Percentiles rank a stretch among this genome's conserved stretches.
Evolutionary conservation across 2,113 vertebrate genomes (phyloP).

Genomic region (Macroglossus sobrinus): DNA sequence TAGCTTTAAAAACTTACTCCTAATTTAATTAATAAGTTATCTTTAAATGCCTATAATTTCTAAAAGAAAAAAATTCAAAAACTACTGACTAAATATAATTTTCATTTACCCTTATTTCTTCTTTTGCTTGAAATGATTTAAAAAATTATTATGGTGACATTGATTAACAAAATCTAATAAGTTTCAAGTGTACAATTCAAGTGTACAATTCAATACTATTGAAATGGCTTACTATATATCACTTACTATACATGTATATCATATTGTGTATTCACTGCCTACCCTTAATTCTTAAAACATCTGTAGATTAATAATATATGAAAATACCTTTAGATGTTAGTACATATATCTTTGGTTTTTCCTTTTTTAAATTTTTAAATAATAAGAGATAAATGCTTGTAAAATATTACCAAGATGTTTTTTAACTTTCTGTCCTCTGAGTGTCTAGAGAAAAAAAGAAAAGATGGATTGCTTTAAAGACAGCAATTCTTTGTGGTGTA

Average conservation of each 20-base stretch:
- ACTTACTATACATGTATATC: too few species aligned
- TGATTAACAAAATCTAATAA: too few species aligned
- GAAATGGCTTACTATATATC: too few species aligned
- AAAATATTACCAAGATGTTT: neutral
- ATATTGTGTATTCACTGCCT: too few species aligned
- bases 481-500: neutral
- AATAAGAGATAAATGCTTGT: neutral
- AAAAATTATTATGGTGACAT: too few species aligned
- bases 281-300: neutral
- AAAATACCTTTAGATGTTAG: neutral
- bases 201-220: too few species aligned
- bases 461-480: neutral
- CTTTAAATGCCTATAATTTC: neutral
- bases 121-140: too few species aligned
- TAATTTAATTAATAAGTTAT: neutral
- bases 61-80: neutral
- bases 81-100: neutral
- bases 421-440: slow-evolving; percentile 14
- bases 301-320: neutral
- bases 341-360: neutral
- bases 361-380: neutral
- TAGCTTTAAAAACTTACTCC: neutral
- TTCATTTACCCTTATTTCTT: neutral
- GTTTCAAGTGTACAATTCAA: too few species aligned
- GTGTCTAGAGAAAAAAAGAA: neutral